Evolutionary conservation across 2,113 vertebrate species (phyloP), one percentile per base, ranked within the genome.

Genomic region (Eretmochelys imbricata): DNA sequence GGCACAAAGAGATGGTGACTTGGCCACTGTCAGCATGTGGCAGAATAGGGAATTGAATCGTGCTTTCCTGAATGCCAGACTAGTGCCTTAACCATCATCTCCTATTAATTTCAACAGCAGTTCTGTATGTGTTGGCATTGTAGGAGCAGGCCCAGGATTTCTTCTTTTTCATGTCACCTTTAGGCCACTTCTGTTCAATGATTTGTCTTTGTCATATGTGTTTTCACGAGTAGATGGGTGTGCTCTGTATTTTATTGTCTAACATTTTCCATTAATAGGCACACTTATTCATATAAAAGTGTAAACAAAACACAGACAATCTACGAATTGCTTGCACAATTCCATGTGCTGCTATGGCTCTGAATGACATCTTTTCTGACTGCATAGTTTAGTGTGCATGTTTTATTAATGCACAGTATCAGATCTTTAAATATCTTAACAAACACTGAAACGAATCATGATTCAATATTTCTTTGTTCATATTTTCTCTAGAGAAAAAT

Each of bases 391-490:
- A 49, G 53, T 19, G 12, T 87, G 85, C 82, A 11, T 92, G 59
- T 95, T 96, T 95, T 93, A 93, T 96, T 94, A 94, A 89, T 92
- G 91, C 50, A 94, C 89, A 87, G 57, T 69, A 93, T 76, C 83
- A 93, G 54, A 92, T 81, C 85, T 87, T 91, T 89, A 95, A 95
- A 87, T 50, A 94, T 83, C 88, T 89, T 96, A 85, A 85, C 57
- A 93, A 93, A 93, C 86, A 62, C 24, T 0, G 29, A 6, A 3
- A 53, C 5, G 31, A 88, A 81, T 80, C 25, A 82, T 76, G 80
- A 57, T 53, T 75, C 10, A 62, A 2, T 85, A 84, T 88, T n/a
- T 86, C 80, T 96, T 92, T 90, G 65, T 65, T 95, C 80, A 88
- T 54, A 57, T 95, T 97, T 96, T 93, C 87, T 94, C 91, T 94